Evolutionary conservation across 1,140 invertebrate genomes (phyloP).

Genomic region (Drosophila pseudoobscura): DNA sequence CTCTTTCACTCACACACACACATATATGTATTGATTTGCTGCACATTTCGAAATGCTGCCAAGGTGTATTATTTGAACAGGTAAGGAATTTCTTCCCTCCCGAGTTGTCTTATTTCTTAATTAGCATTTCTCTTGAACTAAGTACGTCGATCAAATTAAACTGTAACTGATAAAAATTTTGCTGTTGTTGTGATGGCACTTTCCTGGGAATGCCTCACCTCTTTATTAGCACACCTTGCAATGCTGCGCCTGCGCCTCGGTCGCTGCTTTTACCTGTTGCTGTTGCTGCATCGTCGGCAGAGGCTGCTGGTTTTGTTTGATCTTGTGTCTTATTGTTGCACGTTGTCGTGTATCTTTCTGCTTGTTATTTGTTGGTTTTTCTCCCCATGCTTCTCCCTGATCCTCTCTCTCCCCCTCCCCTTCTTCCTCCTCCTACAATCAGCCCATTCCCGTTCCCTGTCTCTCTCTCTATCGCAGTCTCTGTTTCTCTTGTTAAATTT

Average conservation of each 20-base stretch:
- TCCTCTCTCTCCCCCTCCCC: background rate
- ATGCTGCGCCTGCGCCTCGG: slow-evolving; percentile 24
- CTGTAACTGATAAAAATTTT: too few relatives aligned
- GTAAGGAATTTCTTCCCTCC: too few relatives aligned
- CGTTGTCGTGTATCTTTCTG: slow-evolving; percentile 65
- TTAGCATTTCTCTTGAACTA: too few relatives aligned
- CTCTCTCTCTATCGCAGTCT: slow-evolving; percentile 17
- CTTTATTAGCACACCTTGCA: slow-evolving; percentile 17
- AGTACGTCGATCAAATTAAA: too few relatives aligned
- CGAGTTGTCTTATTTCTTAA: too few relatives aligned
- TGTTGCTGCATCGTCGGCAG: slow-evolving; percentile 32
- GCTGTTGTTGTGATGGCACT: too few relatives aligned
- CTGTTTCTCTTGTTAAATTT: slow-evolving; percentile 68
- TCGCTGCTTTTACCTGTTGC: slow-evolving; percentile 65
- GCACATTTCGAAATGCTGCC: slow-evolving; percentile 24
- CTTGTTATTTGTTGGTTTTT: slow-evolving; percentile 58
- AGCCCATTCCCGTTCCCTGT: background rate
- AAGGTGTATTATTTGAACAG: too few relatives aligned
- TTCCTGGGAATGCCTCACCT: too few relatives aligned
- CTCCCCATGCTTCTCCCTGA: slow-evolving; percentile 6
- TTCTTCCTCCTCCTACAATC: background rate
- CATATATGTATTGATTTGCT: slow-evolving; percentile 13
- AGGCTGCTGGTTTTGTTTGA: slow-evolving; percentile 61
- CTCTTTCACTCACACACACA: slow-evolving; percentile 27
- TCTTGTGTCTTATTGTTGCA: slow-evolving; percentile 65